Base-by-base conservation (phyloP, 2,888 invertebrate genomes). In the Chorisops tibialis region DNA sequence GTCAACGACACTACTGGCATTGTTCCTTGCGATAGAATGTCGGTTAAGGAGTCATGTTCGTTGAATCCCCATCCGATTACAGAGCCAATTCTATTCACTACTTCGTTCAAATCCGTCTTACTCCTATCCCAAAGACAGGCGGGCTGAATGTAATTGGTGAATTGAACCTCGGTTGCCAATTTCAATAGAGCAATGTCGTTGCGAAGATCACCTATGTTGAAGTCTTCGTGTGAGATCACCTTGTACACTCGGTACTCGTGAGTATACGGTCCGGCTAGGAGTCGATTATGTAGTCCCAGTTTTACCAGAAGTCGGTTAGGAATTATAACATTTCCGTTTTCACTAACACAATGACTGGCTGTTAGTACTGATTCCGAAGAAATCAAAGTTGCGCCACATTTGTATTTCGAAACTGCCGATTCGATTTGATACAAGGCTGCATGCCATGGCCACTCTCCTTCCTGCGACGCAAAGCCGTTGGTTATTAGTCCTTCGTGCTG, bases 391-490 rank as follows among this genome's bases (percentile, higher is more conserved):
- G 79, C 79, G 2, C 79, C 79, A 64, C 79, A 79, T 5, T 74
- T 75, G 43, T 47, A 70, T n/a, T 35, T 72, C 38, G 22, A 59
- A 21, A 21, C 9, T 4, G 24, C 43, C n/a, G 37, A 12, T 19
- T 37, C 39, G n/a, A 41, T 41, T 24, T 64, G 56, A 54, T 75
- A 76, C 19, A 80, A 61, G 0, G 79, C 79, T 0, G 69, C 73
- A 67, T 79, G 80, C 79, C 79, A 80, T 0, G 79, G 79, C 79
- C 78, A 80, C 63, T 79, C 78, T 1, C 79, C 79, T 4, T 76
- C 72, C 43, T 75, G 74, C 0, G 77, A 74, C 0, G 70, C 67
- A 6, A 66, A 64, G 0, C 78, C 79, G 37, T 73, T 72, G 1
- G 76, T 75, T 24, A 80, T 77, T 11, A 79, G 65, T 43, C 59